Evolutionary conservation across 2,888 invertebrate species (phyloP).

Genomic region (Stenolophus ochropezus): DNA sequence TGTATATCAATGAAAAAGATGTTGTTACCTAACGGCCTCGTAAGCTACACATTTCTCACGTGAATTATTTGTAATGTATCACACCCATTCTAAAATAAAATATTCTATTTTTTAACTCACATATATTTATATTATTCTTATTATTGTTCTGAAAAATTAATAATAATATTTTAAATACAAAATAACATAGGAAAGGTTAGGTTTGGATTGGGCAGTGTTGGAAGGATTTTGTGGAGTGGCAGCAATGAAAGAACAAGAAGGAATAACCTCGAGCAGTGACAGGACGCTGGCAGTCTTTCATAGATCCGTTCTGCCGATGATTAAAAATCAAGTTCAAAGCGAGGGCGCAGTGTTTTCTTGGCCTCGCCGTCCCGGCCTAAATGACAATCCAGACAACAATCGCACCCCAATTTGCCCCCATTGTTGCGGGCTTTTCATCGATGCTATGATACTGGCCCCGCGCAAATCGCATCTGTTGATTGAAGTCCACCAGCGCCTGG

Average conservation of each 20-base stretch:
- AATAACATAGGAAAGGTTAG: neutral
- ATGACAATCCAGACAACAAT: slow-evolving; percentile 61
- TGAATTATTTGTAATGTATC: no score
- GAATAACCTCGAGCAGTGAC: neutral
- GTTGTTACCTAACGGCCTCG: no score
- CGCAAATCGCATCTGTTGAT: slow-evolving; percentile 5
- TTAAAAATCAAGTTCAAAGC: slow-evolving; percentile 60
- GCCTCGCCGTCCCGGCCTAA: slow-evolving; percentile 35
- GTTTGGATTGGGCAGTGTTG: neutral
- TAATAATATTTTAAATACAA: no score
- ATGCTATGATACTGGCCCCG: slow-evolving; percentile 12
- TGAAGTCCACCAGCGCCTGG: neutral
- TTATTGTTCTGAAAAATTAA: no score
- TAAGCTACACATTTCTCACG: no score
- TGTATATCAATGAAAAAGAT: no score
- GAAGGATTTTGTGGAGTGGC: neutral
- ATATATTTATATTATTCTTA: no score
- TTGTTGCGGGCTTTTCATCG: slow-evolving; percentile 48
- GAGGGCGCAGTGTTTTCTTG: slow-evolving; percentile 40
- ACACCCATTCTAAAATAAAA: no score
- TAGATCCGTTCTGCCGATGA: slow-evolving; percentile 48
- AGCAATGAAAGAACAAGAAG: neutral
- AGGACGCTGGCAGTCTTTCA: slow-evolving; percentile 10
- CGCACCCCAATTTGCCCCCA: slow-evolving; percentile 61
- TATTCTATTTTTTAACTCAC: no score